These are phyloP conservation scores for Eospalax fontanierii DNA, from an alignment of 2,797 vertebrate genomes.

Conservation along the genomic window DNA sequence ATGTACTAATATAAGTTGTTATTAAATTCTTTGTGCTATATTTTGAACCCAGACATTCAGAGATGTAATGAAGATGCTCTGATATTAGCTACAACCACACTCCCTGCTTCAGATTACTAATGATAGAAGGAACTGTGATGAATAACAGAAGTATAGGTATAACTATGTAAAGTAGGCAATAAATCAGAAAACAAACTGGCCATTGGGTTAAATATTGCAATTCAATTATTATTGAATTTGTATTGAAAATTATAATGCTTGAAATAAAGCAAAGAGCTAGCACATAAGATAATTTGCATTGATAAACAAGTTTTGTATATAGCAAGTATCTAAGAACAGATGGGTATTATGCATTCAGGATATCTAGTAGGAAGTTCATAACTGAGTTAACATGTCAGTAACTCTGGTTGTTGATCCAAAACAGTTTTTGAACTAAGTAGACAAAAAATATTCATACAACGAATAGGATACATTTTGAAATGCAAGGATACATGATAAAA, in stretches of 20 bases:
- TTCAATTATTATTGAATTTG: background rate
- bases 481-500: background rate
- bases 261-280: background rate
- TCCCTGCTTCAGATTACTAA: background rate
- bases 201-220: background rate
- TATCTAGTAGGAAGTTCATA: background rate
- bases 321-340: background rate
- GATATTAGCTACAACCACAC: background rate
- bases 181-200: background rate
- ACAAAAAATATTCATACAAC: background rate
- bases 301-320: background rate
- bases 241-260: background rate
- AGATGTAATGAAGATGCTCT: background rate
- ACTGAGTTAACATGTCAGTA: background rate
- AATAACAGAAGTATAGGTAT: background rate
- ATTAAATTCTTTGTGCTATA: background rate
- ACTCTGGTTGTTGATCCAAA: background rate
- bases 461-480: background rate
- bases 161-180: background rate
- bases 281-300: background rate
- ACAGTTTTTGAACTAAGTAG: background rate
- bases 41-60: background rate
- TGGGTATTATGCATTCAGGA: background rate
- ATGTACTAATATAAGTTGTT: background rate
- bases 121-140: background rate